Conservation (phyloP, 2,113 vertebrate genomes). For the Nymphicus hollandicus region DNA sequence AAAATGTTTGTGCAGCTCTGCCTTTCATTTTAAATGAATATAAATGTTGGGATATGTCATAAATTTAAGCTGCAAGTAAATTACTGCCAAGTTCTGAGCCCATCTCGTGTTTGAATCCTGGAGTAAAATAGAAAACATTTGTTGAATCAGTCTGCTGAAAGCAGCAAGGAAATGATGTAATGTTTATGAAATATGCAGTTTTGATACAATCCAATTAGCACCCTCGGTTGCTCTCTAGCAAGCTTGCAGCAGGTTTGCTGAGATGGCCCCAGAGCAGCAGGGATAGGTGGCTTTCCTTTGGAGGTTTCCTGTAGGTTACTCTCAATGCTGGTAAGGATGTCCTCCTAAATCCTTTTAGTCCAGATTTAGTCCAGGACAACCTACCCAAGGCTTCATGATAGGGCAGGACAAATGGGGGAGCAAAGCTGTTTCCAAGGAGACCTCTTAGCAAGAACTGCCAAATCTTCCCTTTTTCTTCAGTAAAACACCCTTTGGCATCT, state of each 20-base stretch:
- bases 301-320: neutral
- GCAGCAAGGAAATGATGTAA: constrained; percentile 66
- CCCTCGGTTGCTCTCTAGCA: neutral
- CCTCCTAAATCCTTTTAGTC: neutral
- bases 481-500: neutral
- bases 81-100: constrained; percentile 64
- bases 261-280: neutral
- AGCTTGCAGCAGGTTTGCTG: neutral
- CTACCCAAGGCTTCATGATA: neutral
- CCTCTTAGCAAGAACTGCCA: neutral
- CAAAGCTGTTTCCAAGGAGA: neutral
- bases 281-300: constrained; percentile 7
- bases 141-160: constrained; percentile 51
- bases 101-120: constrained; percentile 45
- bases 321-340: neutral
- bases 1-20: constrained; percentile 65
- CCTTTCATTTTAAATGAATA: constrained; percentile 72
- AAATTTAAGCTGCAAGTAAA: constrained; percentile 68
- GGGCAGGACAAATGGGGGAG: neutral
- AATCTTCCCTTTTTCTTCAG: too few species aligned
- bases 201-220: constrained; percentile 67
- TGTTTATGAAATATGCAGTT: constrained; percentile 54
- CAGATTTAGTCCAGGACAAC: neutral
- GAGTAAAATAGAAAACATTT: constrained; percentile 73
- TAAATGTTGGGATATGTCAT: constrained; percentile 72